A percentile compares a stretch with the other conserved stretches of the same genome.
Evolutionary conservation across 2,113 vertebrate genomes (phyloP).

Genomic region (Myrmecophaga tridactyla): DNA sequence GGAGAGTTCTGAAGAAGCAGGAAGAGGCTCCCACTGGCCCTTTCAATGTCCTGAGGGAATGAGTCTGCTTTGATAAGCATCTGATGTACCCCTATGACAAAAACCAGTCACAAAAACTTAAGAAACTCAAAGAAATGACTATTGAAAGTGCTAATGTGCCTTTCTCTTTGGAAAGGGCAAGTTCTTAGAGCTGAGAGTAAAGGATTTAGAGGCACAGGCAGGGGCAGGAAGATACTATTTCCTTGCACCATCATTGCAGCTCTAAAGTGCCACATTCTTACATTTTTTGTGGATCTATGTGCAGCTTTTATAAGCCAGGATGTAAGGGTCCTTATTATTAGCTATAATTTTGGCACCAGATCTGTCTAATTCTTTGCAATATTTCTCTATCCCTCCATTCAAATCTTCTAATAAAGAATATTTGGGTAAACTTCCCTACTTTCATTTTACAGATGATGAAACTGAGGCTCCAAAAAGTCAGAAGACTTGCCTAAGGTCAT

Average conservation of each 20-base stretch:
- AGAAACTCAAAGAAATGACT: not conserved
- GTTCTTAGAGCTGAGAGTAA: not conserved
- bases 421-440: not conserved
- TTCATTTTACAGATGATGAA: not conserved
- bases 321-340: not conserved
- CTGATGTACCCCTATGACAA: not conserved
- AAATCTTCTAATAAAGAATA: not conserved
- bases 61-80: not conserved
- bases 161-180: not conserved
- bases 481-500: not conserved
- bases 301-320: not conserved
- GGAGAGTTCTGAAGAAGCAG: not conserved
- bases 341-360: not conserved
- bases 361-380: not conserved
- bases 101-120: not conserved
- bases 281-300: slow-evolving; percentile 36
- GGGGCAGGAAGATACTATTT: not conserved
- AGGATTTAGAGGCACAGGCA: not conserved
- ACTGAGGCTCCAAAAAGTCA: not conserved
- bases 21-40: not conserved
- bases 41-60: not conserved
- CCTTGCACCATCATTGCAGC: not conserved
- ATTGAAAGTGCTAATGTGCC: not conserved
- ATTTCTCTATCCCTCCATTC: not conserved
- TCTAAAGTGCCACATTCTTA: slow-evolving; percentile 37